Evolutionary conservation across 2,113 vertebrate species (phyloP).

Genomic region (Hippocampus abdominalis): DNA sequence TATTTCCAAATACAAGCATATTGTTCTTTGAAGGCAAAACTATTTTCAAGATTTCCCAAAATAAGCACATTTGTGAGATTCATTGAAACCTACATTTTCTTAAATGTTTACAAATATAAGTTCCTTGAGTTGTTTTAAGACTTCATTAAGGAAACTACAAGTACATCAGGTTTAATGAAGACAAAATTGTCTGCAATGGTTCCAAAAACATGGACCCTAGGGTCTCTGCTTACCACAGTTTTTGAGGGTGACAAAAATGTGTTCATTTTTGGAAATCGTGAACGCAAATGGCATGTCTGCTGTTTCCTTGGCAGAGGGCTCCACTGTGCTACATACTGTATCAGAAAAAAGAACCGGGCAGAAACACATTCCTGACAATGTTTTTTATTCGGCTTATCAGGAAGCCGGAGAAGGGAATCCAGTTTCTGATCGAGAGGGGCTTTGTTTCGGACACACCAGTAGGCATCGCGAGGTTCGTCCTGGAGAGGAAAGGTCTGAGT

Average conservation of each 20-base stretch:
- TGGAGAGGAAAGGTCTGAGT: slow-evolving; percentile 92
- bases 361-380: background rate
- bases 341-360: background rate
- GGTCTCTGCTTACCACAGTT: background rate
- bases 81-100: no score
- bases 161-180: no score
- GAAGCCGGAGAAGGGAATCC: slow-evolving; percentile 95
- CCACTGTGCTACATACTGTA: background rate
- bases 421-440: slow-evolving; percentile 90
- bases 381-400: slow-evolving; percentile 49
- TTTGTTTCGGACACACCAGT: slow-evolving; percentile 91
- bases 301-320: background rate
- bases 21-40: no score
- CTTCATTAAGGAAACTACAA: no score
- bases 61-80: no score
- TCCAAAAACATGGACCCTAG: background rate
- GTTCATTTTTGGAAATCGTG: background rate
- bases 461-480: slow-evolving; percentile 90
- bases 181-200: background rate
- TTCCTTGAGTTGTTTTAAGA: no score
- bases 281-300: background rate
- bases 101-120: no score
- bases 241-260: background rate
- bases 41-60: no score
- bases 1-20: no score